Percentiles rank a stretch among this genome's conserved stretches.
These are phyloP conservation scores for Sepiola atlantica DNA, from an alignment of 2,888 invertebrate species.

Conservation along the genomic window DNA sequence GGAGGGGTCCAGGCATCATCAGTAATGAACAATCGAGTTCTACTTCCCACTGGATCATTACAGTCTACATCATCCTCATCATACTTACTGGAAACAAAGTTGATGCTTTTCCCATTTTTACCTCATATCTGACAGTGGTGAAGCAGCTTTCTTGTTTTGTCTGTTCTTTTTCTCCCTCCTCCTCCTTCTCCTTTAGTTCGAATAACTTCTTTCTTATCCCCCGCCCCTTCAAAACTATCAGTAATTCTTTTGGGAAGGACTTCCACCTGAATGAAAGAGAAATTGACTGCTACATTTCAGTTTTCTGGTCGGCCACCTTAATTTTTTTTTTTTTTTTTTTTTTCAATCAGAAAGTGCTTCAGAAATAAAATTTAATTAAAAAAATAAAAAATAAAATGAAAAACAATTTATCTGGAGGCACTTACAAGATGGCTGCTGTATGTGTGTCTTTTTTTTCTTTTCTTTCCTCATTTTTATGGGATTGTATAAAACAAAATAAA, in stretches of 20 bases:
- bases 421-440: neutral
- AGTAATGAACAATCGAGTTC: neutral
- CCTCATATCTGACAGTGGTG: neutral
- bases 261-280: neutral
- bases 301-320: neutral
- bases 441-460: neutral
- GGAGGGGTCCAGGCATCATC: neutral
- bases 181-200: neutral
- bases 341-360: neutral
- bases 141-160: neutral
- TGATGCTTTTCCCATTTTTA: neutral
- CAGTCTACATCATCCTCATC: neutral
- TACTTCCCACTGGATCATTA: neutral
- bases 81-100: neutral
- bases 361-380: neutral
- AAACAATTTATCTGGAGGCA: neutral
- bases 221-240: neutral
- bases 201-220: neutral
- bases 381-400: neutral
- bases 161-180: neutral
- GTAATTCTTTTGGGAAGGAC: neutral
- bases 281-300: neutral
- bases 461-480: neutral
- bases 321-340: neutral
- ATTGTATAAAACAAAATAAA: slow-evolving; percentile 2